Evolutionary conservation across 2,797 vertebrate species (phyloP).

Genomic region (Tokudaia tokunoshimensis): DNA sequence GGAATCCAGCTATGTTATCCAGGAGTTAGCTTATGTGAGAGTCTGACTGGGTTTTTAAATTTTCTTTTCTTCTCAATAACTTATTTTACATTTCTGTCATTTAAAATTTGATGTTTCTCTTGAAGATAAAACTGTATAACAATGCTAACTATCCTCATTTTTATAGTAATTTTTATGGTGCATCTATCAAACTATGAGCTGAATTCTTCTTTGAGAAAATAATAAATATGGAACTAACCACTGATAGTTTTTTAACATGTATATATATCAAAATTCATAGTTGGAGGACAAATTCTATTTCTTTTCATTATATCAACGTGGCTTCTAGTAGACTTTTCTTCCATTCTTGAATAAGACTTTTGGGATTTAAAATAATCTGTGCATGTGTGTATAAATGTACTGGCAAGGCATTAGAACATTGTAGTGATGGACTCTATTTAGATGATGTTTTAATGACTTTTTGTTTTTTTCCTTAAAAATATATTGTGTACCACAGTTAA

Average conservation of each 20-base stretch:
- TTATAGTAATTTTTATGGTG: slow-evolving; percentile 27
- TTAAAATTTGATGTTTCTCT: slow-evolving; percentile 81
- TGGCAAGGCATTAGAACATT: slow-evolving; percentile 27
- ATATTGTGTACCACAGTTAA: not conserved
- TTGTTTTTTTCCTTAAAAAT: slow-evolving; percentile 25
- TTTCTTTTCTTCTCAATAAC: slow-evolving; percentile 80
- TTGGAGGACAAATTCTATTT: slow-evolving; percentile 40
- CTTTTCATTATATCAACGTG: slow-evolving; percentile 40
- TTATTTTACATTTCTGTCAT: slow-evolving; percentile 84
- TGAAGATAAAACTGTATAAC: slow-evolving; percentile 80
- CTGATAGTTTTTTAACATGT: not conserved
- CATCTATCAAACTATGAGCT: slow-evolving; percentile 22
- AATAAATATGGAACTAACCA: slow-evolving; percentile 5
- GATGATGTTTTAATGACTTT: slow-evolving; percentile 41
- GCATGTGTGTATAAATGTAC: not conserved
- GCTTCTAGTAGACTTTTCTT: not conserved
- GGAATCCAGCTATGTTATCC: slow-evolving; percentile 79
- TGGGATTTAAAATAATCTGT: slow-evolving; percentile 22
- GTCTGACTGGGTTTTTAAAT: slow-evolving; percentile 79
- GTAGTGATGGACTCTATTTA: not conserved
- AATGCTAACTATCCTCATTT: slow-evolving; percentile 69
- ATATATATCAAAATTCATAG: slow-evolving; percentile 63
- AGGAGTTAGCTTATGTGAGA: slow-evolving; percentile 83
- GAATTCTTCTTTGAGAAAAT: slow-evolving; percentile 38
- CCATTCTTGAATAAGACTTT: slow-evolving; percentile 12